phyloP scores from a whole-genome alignment of 2,888 invertebrate species.

The Orthosia incerta region DNA sequence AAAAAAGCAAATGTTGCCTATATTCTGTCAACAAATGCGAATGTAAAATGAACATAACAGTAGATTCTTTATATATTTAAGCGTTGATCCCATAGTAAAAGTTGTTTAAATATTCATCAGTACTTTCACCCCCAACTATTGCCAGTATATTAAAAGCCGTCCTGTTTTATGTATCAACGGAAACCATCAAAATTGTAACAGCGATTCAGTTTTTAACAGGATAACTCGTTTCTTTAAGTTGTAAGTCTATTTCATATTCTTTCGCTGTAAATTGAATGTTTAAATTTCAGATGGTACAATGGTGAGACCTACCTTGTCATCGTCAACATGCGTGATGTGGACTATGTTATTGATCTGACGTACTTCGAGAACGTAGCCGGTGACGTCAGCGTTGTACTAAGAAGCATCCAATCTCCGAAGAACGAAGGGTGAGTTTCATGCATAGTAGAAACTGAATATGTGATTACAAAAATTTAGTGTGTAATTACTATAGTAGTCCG shows the following conservation, averaged over 20 bases:
- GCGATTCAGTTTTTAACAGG: not conserved
- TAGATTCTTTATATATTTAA: too few relatives aligned
- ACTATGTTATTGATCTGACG: slow-evolving; percentile 78
- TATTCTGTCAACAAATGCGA: too few relatives aligned
- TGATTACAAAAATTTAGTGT: slow-evolving; percentile 1
- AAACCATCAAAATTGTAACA: too few relatives aligned
- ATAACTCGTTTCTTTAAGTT: too few relatives aligned
- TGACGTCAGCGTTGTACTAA: slow-evolving; percentile 87
- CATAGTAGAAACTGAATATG: not conserved
- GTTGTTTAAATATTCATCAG: too few relatives aligned
- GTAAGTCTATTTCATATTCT: too few relatives aligned
- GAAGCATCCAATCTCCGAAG: slow-evolving; percentile 81
- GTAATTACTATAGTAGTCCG: slow-evolving; percentile 15
- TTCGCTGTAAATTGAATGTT: not conserved
- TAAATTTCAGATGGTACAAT: slow-evolving; percentile 80
- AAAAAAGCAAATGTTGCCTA: too few relatives aligned
- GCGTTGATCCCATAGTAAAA: too few relatives aligned
- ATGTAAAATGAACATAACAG: too few relatives aligned
- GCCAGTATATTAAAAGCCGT: too few relatives aligned
- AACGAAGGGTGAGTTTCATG: slow-evolving; percentile 74
- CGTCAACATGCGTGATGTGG: slow-evolving; percentile 87
- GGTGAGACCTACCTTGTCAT: slow-evolving; percentile 83
- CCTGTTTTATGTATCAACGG: too few relatives aligned
- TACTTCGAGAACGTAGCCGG: slow-evolving; percentile 84
- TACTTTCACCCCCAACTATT: too few relatives aligned